These are phyloP conservation scores for Spea bombifrons DNA, from an alignment of 2,113 vertebrate species.

Conservation along the genomic window DNA sequence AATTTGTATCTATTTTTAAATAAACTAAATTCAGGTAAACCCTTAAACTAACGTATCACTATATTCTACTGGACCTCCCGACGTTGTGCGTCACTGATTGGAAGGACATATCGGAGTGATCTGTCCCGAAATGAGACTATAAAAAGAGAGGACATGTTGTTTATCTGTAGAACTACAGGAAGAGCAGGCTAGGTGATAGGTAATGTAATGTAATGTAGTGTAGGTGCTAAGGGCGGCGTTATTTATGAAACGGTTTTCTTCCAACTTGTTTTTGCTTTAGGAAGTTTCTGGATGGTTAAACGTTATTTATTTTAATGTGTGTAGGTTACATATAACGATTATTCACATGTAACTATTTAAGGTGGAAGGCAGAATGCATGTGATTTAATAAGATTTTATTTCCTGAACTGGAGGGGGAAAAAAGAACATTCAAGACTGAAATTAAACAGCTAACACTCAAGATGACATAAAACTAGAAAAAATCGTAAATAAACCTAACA, in stretches of 20 bases:
- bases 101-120: conserved; percentile 12
- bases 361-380: not conserved
- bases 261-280: not conserved
- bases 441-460: not conserved
- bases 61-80: no score
- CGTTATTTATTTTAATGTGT: not conserved
- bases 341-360: no score
- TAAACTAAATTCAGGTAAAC: not conserved
- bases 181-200: conserved; percentile 12
- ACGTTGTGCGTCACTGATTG: not conserved
- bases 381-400: not conserved
- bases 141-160: not conserved
- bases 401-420: not conserved
- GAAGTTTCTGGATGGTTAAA: not conserved
- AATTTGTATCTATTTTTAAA: not conserved
- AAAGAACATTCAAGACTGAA: not conserved
- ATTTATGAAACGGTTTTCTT: not conserved
- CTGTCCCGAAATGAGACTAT: not conserved
- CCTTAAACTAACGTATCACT: no score
- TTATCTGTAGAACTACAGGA: conserved; percentile 24
- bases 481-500: no score
- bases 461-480: not conserved
- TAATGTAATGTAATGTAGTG: not conserved
- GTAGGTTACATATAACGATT: not conserved
- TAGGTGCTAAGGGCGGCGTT: not conserved